phyloP scores from a whole-genome alignment of 2,797 vertebrate species.

The Lycodopsis pacificus region DNA sequence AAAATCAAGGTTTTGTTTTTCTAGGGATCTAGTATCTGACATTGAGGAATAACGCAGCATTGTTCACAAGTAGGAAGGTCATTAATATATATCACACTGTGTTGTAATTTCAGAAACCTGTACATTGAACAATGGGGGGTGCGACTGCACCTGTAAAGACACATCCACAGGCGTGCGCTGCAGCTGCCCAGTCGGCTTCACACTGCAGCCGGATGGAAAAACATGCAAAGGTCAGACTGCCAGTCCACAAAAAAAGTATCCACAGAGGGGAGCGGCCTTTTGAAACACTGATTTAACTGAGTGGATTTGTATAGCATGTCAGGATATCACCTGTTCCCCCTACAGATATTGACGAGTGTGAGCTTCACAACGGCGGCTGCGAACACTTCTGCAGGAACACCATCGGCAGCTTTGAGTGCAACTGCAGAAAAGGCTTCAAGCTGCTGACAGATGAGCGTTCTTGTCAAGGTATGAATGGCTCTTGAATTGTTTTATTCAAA shows the following conservation, averaged over 20 bases:
- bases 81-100: slow-evolving; percentile 6
- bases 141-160: slow-evolving; percentile 97
- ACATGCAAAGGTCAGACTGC: slow-evolving; percentile 93
- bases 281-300: background rate
- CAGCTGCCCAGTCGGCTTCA: slow-evolving; percentile 96
- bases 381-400: slow-evolving; percentile 98
- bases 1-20: slow-evolving; percentile 15
- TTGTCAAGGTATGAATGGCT: slow-evolving; percentile 90
- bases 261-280: background rate
- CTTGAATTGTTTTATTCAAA: background rate
- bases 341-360: slow-evolving; percentile 97
- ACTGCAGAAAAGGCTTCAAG: slow-evolving; percentile 97
- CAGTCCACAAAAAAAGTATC: background rate
- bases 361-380: slow-evolving; percentile 92
- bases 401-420: slow-evolving; percentile 97
- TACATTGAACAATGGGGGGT: slow-evolving; percentile 96
- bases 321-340: slow-evolving; percentile 12
- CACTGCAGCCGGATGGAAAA: slow-evolving; percentile 94
- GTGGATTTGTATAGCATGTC: background rate
- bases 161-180: slow-evolving; percentile 98
- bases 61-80: slow-evolving; percentile 4
- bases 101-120: slow-evolving; percentile 91
- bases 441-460: slow-evolving; percentile 96
- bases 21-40: slow-evolving; percentile 8
- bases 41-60: background rate